Conservation (phyloP, 2,888 invertebrate genomes). For the Pandemis cinnamomeana region DNA sequence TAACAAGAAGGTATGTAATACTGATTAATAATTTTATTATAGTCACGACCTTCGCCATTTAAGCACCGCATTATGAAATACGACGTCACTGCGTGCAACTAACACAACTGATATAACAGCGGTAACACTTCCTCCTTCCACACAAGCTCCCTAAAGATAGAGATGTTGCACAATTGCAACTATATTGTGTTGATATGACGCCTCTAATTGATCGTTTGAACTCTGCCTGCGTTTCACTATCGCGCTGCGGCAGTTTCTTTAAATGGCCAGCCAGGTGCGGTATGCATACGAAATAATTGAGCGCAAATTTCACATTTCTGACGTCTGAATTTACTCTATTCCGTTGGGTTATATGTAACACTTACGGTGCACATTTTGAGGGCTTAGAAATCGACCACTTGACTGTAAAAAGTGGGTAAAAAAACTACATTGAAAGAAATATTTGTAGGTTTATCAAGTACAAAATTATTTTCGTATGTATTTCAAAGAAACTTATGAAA, state of each 20-base stretch:
- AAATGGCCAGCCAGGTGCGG: constrained; percentile 55
- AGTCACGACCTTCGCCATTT: neutral
- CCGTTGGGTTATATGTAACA: neutral
- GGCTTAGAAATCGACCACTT: neutral
- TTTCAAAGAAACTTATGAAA: too few species aligned
- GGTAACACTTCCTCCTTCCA: constrained; percentile 38
- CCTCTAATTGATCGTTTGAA: constrained; percentile 59
- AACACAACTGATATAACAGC: constrained; percentile 26
- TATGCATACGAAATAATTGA: constrained; percentile 63
- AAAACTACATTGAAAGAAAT: neutral
- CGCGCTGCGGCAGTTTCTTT: constrained; percentile 54
- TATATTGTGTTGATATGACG: constrained; percentile 40
- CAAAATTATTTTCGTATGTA: too few species aligned
- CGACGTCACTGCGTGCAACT: constrained; percentile 5
- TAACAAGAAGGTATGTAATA: neutral
- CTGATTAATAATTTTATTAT: neutral
- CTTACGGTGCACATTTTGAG: neutral
- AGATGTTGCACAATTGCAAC: constrained; percentile 56
- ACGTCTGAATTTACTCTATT: constrained; percentile 14
- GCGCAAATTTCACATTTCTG: constrained; percentile 65
- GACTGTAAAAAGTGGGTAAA: neutral
- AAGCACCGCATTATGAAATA: constrained; percentile 2
- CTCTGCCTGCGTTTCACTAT: constrained; percentile 64
- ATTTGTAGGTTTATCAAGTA: too few species aligned
- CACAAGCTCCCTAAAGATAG: constrained; percentile 48